Conservation (phyloP, 2,888 invertebrate species). For the Eucriotettix oculatus region DNA sequence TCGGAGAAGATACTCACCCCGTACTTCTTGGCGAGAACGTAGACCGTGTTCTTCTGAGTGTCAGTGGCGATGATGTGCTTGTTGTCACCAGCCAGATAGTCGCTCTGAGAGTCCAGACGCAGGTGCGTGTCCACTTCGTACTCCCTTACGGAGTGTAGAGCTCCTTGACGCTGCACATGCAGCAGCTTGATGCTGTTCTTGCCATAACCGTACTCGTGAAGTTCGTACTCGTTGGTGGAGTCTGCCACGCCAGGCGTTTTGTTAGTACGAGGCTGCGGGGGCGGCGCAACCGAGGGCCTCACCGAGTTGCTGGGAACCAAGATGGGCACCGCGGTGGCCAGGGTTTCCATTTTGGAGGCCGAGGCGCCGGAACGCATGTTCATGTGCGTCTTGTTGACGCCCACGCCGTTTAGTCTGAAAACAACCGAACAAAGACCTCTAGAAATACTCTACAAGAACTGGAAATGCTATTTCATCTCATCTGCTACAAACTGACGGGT, state of each 20-base stretch:
- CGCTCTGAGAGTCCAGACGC: conserved; percentile 48
- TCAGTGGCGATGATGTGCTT: conserved; percentile 66
- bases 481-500: no score
- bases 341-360: not conserved
- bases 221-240: conserved; percentile 29
- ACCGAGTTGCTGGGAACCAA: no score
- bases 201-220: conserved; percentile 52
- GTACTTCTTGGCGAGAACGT: conserved; percentile 58
- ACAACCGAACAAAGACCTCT: not conserved
- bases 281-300: not conserved
- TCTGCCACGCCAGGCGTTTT: not conserved
- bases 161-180: conserved; percentile 48
- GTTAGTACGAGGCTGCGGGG: not conserved
- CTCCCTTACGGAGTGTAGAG: conserved; percentile 52
- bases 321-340: not conserved
- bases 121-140: conserved; percentile 57
- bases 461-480: no score
- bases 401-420: not conserved
- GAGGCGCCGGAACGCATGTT: not conserved
- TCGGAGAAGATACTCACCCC: conserved; percentile 31
- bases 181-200: conserved; percentile 59
- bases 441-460: not conserved
- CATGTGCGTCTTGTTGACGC: not conserved
- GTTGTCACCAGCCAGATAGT: conserved; percentile 60
- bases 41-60: conserved; percentile 69